Percentiles rank a stretch among this genome's conserved stretches.
Conservation (phyloP, 2,888 invertebrate genomes). For the Machimus atricapillus region DNA sequence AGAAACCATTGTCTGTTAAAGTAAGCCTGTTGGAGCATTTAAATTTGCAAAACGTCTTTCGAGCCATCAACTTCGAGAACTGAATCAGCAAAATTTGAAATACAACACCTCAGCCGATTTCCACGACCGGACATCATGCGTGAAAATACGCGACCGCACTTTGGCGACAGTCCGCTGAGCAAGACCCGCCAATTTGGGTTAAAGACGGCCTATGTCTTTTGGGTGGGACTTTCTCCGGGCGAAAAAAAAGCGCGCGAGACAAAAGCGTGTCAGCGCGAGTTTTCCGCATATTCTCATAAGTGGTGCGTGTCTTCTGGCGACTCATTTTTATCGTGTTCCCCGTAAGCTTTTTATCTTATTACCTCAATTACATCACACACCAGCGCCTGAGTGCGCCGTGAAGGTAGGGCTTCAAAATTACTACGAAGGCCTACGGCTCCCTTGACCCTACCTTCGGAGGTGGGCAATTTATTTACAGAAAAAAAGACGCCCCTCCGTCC, state of each 20-base stretch:
- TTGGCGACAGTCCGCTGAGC: neutral
- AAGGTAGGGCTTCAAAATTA: constrained; percentile 4
- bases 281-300: neutral
- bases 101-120: neutral
- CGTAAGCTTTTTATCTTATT: constrained; percentile 7
- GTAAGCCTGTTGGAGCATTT: neutral
- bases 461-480: neutral
- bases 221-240: neutral
- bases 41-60: neutral
- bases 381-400: neutral
- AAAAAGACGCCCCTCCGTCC: neutral
- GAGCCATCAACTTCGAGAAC: neutral
- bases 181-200: neutral
- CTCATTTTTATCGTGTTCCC: neutral
- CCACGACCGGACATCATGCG: neutral
- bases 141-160: neutral
- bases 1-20: neutral
- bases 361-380: constrained; percentile 1
- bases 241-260: neutral
- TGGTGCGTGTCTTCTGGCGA: constrained; percentile 1
- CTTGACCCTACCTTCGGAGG: neutral
- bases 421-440: neutral
- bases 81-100: neutral
- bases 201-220: neutral
- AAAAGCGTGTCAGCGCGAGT: neutral